These are phyloP conservation scores for Corythucha ciliata DNA, from an alignment of 2,888 invertebrate genomes.

Conservation along the genomic window DNA sequence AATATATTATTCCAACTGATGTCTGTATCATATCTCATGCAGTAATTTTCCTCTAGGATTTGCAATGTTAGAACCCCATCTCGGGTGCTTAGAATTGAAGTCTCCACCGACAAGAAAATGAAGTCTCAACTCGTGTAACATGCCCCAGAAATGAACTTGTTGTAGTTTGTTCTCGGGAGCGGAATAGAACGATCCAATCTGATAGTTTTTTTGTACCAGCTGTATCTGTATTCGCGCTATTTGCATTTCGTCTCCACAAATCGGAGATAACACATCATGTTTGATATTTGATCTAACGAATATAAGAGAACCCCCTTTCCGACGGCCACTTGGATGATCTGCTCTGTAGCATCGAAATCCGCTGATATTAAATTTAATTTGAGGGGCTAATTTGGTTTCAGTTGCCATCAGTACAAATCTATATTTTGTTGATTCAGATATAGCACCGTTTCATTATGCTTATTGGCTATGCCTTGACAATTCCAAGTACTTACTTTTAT, in stretches of 20 bases:
- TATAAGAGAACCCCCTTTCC: constrained; percentile 12
- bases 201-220: constrained; percentile 1
- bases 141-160: background rate
- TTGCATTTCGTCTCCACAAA: constrained; percentile 11
- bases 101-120: constrained; percentile 9
- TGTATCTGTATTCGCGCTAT: constrained; percentile 5
- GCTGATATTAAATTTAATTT: constrained; percentile 6
- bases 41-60: constrained; percentile 8
- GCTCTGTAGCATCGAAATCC: constrained; percentile 6
- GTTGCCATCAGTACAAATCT: background rate
- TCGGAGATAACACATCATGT: constrained; percentile 3
- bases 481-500: background rate
- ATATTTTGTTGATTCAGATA: constrained; percentile 6
- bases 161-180: constrained; percentile 12
- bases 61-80: constrained; percentile 11
- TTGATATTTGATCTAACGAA: constrained; percentile 4
- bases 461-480: constrained; percentile 1
- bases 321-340: constrained; percentile 14
- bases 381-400: constrained; percentile 13
- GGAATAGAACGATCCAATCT: constrained; percentile 5
- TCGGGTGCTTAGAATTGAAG: constrained; percentile 3
- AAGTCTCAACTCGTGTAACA: constrained; percentile 1
- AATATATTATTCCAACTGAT: background rate
- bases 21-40: background rate
- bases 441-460: background rate